These are phyloP conservation scores for Clostera curtula DNA, from an alignment of 2,888 invertebrate genomes.

Conservation along the genomic window DNA sequence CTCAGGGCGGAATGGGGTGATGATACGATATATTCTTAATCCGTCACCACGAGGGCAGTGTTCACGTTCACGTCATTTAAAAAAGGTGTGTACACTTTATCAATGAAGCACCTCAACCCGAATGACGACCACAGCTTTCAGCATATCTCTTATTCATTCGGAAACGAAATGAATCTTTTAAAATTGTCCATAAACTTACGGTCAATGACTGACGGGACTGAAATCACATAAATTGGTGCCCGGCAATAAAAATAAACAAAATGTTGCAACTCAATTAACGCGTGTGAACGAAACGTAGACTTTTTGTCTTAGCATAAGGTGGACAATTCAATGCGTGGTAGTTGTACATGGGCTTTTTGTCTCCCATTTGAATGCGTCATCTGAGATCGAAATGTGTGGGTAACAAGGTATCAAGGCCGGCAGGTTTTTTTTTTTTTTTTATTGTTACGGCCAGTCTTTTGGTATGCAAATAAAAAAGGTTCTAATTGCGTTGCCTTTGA, in stretches of 20 bases:
- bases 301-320: slow-evolving; percentile 17
- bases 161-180: slow-evolving; percentile 27
- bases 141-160: slow-evolving; percentile 15
- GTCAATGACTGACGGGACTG: slow-evolving; percentile 33
- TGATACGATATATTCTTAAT: no score
- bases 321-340: slow-evolving; percentile 10
- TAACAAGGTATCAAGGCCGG: slow-evolving; percentile 58
- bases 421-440: slow-evolving; percentile 41
- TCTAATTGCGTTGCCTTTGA: slow-evolving; percentile 29
- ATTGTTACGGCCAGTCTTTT: slow-evolving; percentile 36
- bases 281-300: slow-evolving; percentile 15
- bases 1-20: no score
- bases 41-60: no score
- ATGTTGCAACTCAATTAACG: slow-evolving; percentile 37
- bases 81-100: no score
- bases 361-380: slow-evolving; percentile 42
- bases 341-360: slow-evolving; percentile 19
- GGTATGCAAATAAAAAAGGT: slow-evolving; percentile 52
- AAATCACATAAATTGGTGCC: slow-evolving; percentile 39
- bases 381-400: slow-evolving; percentile 49
- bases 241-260: slow-evolving; percentile 29
- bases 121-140: no score
- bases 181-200: slow-evolving; percentile 29
- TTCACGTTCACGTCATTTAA: no score
- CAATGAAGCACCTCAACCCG: no score